phyloP scores from a whole-genome alignment of 1,140 invertebrate genomes.

The Listronotus bonariensis region DNA sequence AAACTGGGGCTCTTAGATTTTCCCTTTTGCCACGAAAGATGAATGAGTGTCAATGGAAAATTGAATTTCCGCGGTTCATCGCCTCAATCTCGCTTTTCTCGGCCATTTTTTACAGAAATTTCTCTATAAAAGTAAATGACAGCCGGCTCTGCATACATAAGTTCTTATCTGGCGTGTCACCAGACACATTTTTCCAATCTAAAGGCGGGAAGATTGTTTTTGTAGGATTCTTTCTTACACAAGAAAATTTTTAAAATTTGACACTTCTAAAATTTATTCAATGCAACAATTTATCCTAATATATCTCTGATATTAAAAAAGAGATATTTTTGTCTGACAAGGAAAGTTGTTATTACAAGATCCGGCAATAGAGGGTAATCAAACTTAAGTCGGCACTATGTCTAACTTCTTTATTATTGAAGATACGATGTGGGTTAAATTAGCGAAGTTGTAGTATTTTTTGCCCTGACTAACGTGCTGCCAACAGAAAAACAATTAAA shows the following conservation, averaged over 20 bases:
- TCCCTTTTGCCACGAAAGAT: constrained; percentile 44
- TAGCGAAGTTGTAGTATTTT: no score
- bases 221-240: background rate
- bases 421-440: no score
- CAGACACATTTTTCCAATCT: constrained; percentile 43
- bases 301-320: no score
- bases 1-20: constrained; percentile 22
- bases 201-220: constrained; percentile 28
- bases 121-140: constrained; percentile 49
- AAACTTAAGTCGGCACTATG: no score
- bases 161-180: constrained; percentile 42
- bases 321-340: no score
- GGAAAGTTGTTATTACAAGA: no score
- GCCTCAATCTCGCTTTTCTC: constrained; percentile 58
- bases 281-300: no score
- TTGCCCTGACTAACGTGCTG: no score
- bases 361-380: no score
- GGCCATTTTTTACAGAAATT: constrained; percentile 47
- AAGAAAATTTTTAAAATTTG: background rate
- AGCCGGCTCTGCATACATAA: constrained; percentile 44
- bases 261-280: background rate
- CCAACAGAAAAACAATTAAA: no score
- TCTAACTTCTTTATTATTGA: no score
- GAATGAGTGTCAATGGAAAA: constrained; percentile 62
- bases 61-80: constrained; percentile 62